These are phyloP conservation scores for Lampris incognitus DNA, from an alignment of 2,113 vertebrate species.

Conservation along the genomic window DNA sequence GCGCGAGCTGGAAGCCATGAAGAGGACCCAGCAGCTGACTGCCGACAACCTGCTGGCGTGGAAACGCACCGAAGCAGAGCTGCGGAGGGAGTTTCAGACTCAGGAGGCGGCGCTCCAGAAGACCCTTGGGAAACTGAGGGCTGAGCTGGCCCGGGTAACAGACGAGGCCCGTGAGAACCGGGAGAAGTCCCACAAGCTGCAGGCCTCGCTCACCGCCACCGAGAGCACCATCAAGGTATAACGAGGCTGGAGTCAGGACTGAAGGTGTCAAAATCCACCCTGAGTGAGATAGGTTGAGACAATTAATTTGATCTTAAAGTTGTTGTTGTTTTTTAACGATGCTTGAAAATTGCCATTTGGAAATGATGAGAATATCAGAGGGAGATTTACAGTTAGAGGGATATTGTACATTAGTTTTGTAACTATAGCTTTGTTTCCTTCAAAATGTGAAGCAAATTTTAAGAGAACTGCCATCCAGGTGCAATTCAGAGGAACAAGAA, in stretches of 20 bases:
- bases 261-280: too few relatives aligned
- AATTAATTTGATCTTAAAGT: too few relatives aligned
- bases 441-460: too few relatives aligned
- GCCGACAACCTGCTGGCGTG: constrained; percentile 93
- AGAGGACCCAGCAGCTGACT: constrained; percentile 95
- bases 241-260: not conserved
- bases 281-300: too few relatives aligned
- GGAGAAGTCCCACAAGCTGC: constrained; percentile 93
- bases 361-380: too few relatives aligned
- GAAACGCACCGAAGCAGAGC: constrained; percentile 95
- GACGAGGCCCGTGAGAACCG: constrained; percentile 92
- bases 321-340: too few relatives aligned
- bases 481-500: too few relatives aligned
- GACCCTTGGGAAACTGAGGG: constrained; percentile 73
- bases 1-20: constrained; percentile 95
- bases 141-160: constrained; percentile 85
- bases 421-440: too few relatives aligned
- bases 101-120: constrained; percentile 94
- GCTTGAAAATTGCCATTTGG: too few relatives aligned
- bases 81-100: constrained; percentile 93
- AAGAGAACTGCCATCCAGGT: too few relatives aligned
- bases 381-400: too few relatives aligned
- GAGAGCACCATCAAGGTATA: constrained; percentile 91
- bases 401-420: too few relatives aligned
- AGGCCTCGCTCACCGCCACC: constrained; percentile 84